Conservation (phyloP, 2,888 invertebrate genomes). For the Auanema sp. region DNA sequence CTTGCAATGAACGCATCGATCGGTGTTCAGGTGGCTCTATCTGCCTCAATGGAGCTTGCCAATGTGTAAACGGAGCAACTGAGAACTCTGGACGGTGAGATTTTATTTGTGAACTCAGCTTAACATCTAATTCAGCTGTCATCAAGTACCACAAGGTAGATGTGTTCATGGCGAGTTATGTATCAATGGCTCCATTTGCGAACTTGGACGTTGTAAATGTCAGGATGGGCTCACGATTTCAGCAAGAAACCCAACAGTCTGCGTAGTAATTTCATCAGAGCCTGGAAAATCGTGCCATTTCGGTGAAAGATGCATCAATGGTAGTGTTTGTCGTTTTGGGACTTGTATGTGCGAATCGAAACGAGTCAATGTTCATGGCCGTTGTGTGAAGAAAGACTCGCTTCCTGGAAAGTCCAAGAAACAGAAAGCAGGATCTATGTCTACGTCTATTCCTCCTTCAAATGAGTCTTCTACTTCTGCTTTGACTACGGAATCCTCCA, state of each 20-base stretch:
- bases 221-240: constrained; percentile 26
- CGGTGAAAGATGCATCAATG: constrained; percentile 53
- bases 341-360: constrained; percentile 52
- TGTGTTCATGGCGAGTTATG: constrained; percentile 59
- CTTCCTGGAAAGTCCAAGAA: not conserved
- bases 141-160: constrained; percentile 42
- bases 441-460: not conserved
- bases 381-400: constrained; percentile 31
- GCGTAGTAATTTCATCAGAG: constrained; percentile 34
- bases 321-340: constrained; percentile 55
- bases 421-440: not conserved
- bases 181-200: constrained; percentile 52
- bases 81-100: constrained; percentile 40
- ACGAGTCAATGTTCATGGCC: constrained; percentile 31
- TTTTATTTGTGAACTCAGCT: not conserved
- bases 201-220: constrained; percentile 57
- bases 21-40: constrained; percentile 57
- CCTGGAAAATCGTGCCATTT: constrained; percentile 53
- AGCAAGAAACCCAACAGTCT: constrained; percentile 24
- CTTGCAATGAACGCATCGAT: constrained; percentile 41
- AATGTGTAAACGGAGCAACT: constrained; percentile 53
- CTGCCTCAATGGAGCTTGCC: constrained; percentile 51
- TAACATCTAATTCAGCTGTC: constrained; percentile 26
- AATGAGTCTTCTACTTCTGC: constrained; percentile 8
- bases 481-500: constrained; percentile 3